A percentile compares a stretch with the other conserved stretches of the same genome.
Evolutionary conservation across 2,888 invertebrate genomes (phyloP).

Genomic region (Chymomyza procnemis): DNA sequence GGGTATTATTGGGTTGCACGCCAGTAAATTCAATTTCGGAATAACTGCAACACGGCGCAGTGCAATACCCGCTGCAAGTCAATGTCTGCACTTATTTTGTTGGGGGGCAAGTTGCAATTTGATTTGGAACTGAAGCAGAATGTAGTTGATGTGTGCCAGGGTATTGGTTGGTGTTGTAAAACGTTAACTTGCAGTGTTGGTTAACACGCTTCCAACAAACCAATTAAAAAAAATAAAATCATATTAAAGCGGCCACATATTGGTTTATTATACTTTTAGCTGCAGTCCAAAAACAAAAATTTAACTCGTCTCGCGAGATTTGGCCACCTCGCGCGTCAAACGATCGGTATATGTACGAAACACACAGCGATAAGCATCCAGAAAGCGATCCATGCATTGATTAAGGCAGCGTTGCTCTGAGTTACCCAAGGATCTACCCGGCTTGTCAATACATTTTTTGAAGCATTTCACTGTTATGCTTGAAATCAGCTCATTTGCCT

Average conservation of each 20-base stretch:
- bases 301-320: slow-evolving; percentile 9
- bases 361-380: slow-evolving; percentile 97
- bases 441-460: slow-evolving; percentile 94
- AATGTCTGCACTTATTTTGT: slow-evolving; percentile 40
- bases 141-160: slow-evolving; percentile 55
- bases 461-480: slow-evolving; percentile 99
- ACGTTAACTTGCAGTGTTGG: neutral
- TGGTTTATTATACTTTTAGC: neutral
- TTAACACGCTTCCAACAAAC: too few relatives aligned
- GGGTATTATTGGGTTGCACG: slow-evolving; percentile 1
- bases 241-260: neutral
- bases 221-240: too few relatives aligned
- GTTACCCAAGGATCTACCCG: slow-evolving; percentile 91
- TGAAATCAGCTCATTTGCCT: slow-evolving; percentile 91
- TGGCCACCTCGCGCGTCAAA: slow-evolving; percentile 85
- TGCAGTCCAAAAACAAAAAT: neutral
- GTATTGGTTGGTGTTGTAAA: too few relatives aligned
- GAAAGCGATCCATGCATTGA: slow-evolving; percentile 98
- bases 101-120: slow-evolving; percentile 47
- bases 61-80: slow-evolving; percentile 59
- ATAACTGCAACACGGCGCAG: slow-evolving; percentile 40
- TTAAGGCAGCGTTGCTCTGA: slow-evolving; percentile 94
- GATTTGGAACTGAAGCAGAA: slow-evolving; percentile 66
- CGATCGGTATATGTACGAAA: slow-evolving; percentile 92
- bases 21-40: slow-evolving; percentile 72